Percentiles rank a stretch among this genome's conserved stretches.
phyloP scores from a whole-genome alignment of 2,113 vertebrate genomes.

The Pseudorectes ferrugineus region DNA sequence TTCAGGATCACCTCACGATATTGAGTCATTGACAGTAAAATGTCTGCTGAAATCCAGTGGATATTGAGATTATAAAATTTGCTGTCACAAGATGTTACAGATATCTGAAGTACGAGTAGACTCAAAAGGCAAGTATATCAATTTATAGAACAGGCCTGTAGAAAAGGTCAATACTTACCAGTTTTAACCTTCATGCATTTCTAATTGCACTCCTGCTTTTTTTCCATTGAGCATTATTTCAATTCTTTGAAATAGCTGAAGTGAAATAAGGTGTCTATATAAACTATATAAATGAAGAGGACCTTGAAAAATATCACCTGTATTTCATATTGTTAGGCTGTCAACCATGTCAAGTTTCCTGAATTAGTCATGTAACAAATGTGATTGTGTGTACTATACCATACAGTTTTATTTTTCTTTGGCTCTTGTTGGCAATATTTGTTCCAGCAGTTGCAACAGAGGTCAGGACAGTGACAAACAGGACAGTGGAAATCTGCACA shows the following conservation, averaged over 20 bases:
- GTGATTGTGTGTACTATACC: not conserved
- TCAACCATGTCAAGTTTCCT: not conserved
- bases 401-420: not conserved
- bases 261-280: not conserved
- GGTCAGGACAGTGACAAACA: conserved; percentile 14
- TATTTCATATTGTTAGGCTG: not conserved
- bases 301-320: not conserved
- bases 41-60: not conserved
- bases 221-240: not conserved
- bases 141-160: not conserved
- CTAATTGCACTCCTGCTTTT: not conserved
- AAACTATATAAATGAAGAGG: not conserved
- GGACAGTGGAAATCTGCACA: conserved; percentile 22
- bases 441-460: not conserved
- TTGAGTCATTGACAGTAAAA: not conserved
- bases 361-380: not conserved
- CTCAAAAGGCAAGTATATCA: not conserved
- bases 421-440: not conserved
- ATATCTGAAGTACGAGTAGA: not conserved
- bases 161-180: not conserved
- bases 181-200: not conserved
- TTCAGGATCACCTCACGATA: not conserved
- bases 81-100: not conserved
- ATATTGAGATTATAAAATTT: not conserved
- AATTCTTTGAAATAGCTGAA: not conserved